Base-by-base conservation (phyloP, 2,113 vertebrate species). In the Zosterops borbonicus region DNA sequence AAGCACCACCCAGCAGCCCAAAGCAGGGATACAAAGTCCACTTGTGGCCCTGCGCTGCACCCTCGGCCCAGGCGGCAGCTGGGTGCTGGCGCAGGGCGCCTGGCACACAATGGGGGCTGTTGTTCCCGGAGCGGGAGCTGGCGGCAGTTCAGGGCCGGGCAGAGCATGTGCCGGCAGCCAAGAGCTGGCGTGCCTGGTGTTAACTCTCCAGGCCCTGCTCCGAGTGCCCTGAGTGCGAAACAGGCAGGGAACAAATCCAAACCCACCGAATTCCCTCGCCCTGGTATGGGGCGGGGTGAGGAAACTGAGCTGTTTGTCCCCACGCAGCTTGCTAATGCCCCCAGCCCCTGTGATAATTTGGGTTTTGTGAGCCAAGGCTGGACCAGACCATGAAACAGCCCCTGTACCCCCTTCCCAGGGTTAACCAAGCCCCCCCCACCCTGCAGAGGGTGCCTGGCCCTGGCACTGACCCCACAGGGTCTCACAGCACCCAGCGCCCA, bases 71-170 rank as follows among this genome's bases (percentile, higher is more conserved):
- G 47, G 88, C 62, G 28, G 91, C 89, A 83, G 94, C 91, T 83
- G 85, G 90, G 85, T 74, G 96, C 83, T 60, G 37, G 86, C 86
- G 41, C 80, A 1, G 64, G 50, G 83, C 59, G 14, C 29, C 55
- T 12, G 71, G 59, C 25, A 23, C 91, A 90, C 91, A 95, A 95
- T 91, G 67, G 93, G 37, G 42, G 68, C 94, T 74, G 73, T 91
- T 93, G 90, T 94, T 94, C 88, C 63, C 5, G 35, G 63, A 73
- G 89, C 89, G 7, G 81, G 91, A 92, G 90, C 90, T 95, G 96
- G 90, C 82, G 2, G 91, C n/a, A 11, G 12, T 95, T 95, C 92
- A 90, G 90, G 75, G 92, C 80, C 8, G 8, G 88, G 96, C 75
- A 92, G 89, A 88, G 85, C 88, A 31, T 63, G 86, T 65, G 92